Percentiles rank a stretch among this genome's conserved stretches.
Conservation (phyloP, 2,797 vertebrate genomes). For the Aplochiton taeniatus region DNA sequence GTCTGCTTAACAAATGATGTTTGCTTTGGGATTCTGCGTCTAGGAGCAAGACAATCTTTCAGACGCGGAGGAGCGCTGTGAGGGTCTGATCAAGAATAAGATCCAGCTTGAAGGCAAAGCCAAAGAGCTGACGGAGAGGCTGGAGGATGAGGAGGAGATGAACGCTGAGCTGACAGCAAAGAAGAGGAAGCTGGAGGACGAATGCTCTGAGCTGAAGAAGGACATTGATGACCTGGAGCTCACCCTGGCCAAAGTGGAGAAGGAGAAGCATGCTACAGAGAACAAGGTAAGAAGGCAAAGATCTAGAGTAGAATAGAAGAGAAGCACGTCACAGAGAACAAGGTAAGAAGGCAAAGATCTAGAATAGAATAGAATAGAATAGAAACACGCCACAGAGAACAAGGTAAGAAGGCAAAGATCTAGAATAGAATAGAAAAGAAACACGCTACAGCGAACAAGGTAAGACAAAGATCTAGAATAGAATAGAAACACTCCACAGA, state of each 20-base stretch:
- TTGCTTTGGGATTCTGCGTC: conserved; percentile 47
- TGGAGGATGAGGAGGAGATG: conserved; percentile 84
- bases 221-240: conserved; percentile 87
- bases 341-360: not conserved
- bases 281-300: conserved; percentile 76
- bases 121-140: conserved; percentile 82
- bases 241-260: conserved; percentile 87
- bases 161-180: conserved; percentile 83
- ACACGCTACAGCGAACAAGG: too few relatives aligned
- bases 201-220: conserved; percentile 85
- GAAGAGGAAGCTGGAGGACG: conserved; percentile 85
- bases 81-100: conserved; percentile 85
- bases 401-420: too few relatives aligned
- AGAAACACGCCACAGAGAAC: conserved; percentile 87
- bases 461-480: too few relatives aligned
- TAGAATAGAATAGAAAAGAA: too few relatives aligned
- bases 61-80: conserved; percentile 84
- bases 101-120: conserved; percentile 86
- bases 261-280: conserved; percentile 87
- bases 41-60: conserved; percentile 83
- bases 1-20: too few relatives aligned
- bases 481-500: conserved; percentile 87
- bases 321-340: not conserved
- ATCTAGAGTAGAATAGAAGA: too few relatives aligned
- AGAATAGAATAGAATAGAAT: too few relatives aligned